These are phyloP conservation scores for Lepidonotus clava DNA, from an alignment of 2,888 invertebrate species.

Conservation along the genomic window DNA sequence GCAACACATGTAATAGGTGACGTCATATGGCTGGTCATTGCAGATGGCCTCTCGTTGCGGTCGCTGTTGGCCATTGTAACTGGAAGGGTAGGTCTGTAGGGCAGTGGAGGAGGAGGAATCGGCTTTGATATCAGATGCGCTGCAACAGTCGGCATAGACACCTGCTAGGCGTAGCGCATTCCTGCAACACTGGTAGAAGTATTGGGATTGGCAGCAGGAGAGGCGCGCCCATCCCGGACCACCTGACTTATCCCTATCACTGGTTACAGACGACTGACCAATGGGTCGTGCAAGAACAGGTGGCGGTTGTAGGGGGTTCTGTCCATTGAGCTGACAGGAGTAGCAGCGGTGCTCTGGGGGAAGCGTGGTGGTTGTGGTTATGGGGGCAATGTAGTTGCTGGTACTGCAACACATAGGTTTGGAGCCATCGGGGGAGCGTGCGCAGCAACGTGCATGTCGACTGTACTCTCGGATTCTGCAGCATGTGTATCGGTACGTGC, in stretches of 20 bases:
- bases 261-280: not conserved
- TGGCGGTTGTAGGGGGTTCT: too few species aligned
- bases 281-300: not conserved
- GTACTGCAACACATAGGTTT: not conserved
- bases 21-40: slow-evolving; percentile 52
- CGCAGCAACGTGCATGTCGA: not conserved
- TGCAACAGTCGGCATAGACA: slow-evolving; percentile 32
- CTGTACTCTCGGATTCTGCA: not conserved
- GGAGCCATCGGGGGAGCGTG: not conserved
- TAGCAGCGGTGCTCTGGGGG: slow-evolving; percentile 28
- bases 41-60: slow-evolving; percentile 31
- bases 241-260: too few species aligned
- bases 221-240: slow-evolving; percentile 20
- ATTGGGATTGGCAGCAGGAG: slow-evolving; percentile 8
- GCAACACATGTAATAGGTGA: slow-evolving; percentile 57
- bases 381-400: not conserved
- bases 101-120: not conserved
- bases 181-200: slow-evolving; percentile 4
- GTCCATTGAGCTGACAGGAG: not conserved
- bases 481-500: not conserved
- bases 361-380: not conserved
- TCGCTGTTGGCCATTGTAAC: not conserved
- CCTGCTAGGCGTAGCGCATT: slow-evolving; percentile 4
- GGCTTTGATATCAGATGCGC: not conserved
- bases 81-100: not conserved